phyloP scores from a whole-genome alignment of 1,140 invertebrate species.

The Meloidogyne hapla region DNA sequence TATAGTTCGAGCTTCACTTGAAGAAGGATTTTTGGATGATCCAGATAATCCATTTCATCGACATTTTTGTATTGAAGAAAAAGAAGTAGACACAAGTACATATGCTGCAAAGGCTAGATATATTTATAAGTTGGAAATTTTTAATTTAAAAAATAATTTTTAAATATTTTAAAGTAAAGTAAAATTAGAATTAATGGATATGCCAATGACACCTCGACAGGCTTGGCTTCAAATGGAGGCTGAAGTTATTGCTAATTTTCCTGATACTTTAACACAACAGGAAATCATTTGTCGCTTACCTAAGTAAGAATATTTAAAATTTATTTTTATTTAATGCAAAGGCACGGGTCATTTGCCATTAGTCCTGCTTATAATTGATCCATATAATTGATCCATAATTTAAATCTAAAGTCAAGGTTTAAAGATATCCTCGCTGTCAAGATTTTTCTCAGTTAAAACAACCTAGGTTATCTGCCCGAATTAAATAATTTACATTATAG shows the following conservation, averaged over 20 bases:
- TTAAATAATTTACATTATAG: no score
- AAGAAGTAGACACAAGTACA: conserved; percentile 20
- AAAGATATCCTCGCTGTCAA: no score
- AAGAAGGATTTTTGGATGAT: conserved; percentile 17
- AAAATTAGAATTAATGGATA: conserved; percentile 24
- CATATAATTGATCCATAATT: no score
- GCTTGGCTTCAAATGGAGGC: conserved; percentile 26
- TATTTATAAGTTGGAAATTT: conserved; percentile 18
- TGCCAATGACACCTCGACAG: conserved; percentile 26
- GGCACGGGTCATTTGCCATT: no score
- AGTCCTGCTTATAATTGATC: no score
- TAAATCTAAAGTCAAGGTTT: no score
- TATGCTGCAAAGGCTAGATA: conserved; percentile 23
- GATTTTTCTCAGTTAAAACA: no score
- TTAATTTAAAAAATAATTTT: not conserved
- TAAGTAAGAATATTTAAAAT: conserved; percentile 10
- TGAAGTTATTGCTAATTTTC: conserved; percentile 28
- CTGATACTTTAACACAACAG: conserved; percentile 8
- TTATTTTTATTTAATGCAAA: no score
- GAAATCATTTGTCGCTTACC: conserved; percentile 21
- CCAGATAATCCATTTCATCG: conserved; percentile 16
- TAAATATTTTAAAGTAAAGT: conserved; percentile 9
- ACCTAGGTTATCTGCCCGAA: no score
- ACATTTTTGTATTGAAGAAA: conserved; percentile 24
- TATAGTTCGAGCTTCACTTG: conserved; percentile 18